Evolutionary conservation across 2,888 invertebrate genomes (phyloP).

Genomic region (Chaetogeoica ovagalla): DNA sequence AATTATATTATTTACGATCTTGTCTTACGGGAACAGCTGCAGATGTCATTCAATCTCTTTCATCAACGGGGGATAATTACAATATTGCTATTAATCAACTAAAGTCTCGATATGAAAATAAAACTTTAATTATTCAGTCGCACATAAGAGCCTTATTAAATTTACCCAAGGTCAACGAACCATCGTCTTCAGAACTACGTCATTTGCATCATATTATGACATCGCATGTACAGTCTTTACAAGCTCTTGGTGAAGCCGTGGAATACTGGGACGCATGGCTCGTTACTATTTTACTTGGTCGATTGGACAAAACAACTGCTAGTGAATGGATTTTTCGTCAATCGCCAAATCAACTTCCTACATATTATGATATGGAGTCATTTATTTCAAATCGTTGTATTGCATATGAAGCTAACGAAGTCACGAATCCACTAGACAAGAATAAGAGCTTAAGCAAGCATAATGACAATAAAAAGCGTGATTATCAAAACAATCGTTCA

Average conservation of each 20-base stretch:
- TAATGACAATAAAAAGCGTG: neutral
- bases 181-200: neutral
- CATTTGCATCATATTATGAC: neutral
- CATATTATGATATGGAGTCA: neutral
- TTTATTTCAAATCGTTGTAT: neutral
- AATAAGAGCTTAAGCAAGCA: neutral
- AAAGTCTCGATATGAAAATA: neutral
- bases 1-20: neutral
- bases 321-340: neutral
- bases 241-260: neutral
- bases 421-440: neutral
- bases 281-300: neutral
- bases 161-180: neutral
- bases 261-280: neutral
- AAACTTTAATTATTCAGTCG: neutral
- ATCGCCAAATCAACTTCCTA: neutral
- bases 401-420: neutral
- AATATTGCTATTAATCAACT: neutral
- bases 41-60: neutral
- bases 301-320: neutral
- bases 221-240: neutral
- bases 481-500: neutral
- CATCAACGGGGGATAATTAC: neutral
- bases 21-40: neutral
- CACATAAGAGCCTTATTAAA: neutral